A percentile compares a stretch with the other conserved stretches of the same genome.
phyloP scores from a whole-genome alignment of 1,140 invertebrate genomes.

The Proctacanthus coquilletti region DNA sequence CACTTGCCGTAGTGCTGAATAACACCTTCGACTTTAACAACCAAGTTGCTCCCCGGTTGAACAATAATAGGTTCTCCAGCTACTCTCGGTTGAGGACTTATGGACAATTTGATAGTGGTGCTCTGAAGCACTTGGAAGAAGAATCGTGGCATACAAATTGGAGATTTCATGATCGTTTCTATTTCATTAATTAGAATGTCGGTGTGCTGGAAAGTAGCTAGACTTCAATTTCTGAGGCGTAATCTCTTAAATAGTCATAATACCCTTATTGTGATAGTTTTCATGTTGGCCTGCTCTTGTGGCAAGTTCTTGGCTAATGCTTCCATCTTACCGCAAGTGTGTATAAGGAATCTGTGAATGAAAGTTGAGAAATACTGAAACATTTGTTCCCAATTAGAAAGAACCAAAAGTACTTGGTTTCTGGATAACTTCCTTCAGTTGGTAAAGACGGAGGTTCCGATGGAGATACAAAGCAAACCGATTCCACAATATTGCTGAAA shows the following conservation, averaged over 20 bases:
- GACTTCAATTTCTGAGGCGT: not conserved
- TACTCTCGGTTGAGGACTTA: slow-evolving; percentile 66
- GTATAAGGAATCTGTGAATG: slow-evolving; percentile 1
- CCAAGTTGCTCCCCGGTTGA: slow-evolving; percentile 58
- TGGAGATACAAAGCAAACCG: slow-evolving; percentile 23
- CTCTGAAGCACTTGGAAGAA: slow-evolving; percentile 79
- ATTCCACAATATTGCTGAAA: slow-evolving; percentile 25
- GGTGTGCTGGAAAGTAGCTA: slow-evolving; percentile 12
- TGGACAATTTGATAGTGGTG: slow-evolving; percentile 63
- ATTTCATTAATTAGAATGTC: slow-evolving; percentile 25
- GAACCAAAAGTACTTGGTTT: slow-evolving; percentile 23
- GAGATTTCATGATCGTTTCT: slow-evolving; percentile 24
- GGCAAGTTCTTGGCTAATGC: slow-evolving; percentile 13
- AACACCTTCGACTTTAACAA: slow-evolving; percentile 76
- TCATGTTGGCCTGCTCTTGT: slow-evolving; percentile 17
- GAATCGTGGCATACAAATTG: slow-evolving; percentile 47
- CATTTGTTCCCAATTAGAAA: slow-evolving; percentile 21
- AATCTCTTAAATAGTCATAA: slow-evolving; percentile 7
- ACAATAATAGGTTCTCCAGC: slow-evolving; percentile 60
- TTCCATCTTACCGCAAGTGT: slow-evolving; percentile 1
- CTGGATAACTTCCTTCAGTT: slow-evolving; percentile 21
- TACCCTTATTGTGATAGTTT: slow-evolving; percentile 19
- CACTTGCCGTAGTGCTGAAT: slow-evolving; percentile 50
- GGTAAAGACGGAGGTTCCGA: slow-evolving; percentile 23
- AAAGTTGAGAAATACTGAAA: slow-evolving; percentile 3